phyloP scores from a whole-genome alignment of 2,113 vertebrate genomes.

The Numenius arquata region DNA sequence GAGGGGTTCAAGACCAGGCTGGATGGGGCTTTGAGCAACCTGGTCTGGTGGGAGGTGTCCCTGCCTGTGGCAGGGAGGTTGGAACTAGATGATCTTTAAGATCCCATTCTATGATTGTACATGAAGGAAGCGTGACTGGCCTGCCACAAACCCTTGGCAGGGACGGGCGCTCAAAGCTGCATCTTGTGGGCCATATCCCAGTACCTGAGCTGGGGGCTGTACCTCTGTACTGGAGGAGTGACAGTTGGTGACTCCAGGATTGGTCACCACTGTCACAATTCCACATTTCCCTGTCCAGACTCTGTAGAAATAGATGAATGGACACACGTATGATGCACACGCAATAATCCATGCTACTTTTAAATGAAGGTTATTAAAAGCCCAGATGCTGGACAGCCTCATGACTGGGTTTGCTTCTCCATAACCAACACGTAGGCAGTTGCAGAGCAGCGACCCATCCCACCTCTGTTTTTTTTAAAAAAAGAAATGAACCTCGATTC shows the following conservation, averaged over 20 bases:
- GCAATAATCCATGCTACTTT: fast-evolving
- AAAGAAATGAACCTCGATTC: not conserved
- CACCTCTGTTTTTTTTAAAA: too few species aligned
- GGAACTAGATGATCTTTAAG: not conserved
- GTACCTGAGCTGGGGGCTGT: not conserved
- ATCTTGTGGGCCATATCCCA: not conserved
- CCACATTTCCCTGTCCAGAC: not conserved
- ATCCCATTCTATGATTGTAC: not conserved
- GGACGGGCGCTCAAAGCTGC: not conserved
- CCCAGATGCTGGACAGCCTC: not conserved
- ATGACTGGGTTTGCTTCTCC: not conserved
- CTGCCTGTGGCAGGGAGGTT: not conserved
- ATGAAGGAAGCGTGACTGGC: not conserved
- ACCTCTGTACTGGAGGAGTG: not conserved
- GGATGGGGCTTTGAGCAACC: not conserved
- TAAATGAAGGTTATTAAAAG: not conserved
- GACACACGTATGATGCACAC: fast-evolving
- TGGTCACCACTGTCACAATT: not conserved
- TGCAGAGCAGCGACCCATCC: not conserved
- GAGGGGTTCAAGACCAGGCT: not conserved
- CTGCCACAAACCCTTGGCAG: not conserved
- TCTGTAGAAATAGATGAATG: not conserved
- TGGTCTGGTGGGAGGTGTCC: not conserved
- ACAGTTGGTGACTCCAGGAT: not conserved
- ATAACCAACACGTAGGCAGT: not conserved